Percentiles rank a stretch among this genome's conserved stretches.
Conservation (phyloP, 2,113 vertebrate species). For the Syngnathus floridae region DNA sequence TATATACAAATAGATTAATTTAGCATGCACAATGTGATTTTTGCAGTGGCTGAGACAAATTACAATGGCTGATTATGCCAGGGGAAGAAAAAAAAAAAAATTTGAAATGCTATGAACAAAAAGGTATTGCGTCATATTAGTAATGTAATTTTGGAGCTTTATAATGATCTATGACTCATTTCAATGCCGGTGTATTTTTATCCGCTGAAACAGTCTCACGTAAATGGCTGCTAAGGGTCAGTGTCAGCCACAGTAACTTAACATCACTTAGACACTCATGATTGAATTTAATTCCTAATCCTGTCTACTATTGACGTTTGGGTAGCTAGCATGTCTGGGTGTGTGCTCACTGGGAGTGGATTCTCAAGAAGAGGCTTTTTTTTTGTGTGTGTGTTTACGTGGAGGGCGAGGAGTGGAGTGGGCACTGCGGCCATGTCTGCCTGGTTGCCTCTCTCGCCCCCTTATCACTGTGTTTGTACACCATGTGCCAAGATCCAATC, state of each 20-base stretch:
- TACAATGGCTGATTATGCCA: not conserved
- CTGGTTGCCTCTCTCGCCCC: constrained; percentile 51
- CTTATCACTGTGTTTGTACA: constrained; percentile 76
- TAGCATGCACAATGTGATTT: not conserved
- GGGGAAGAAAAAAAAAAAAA: too few species aligned
- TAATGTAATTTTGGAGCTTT: not conserved
- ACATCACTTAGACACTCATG: constrained; percentile 54
- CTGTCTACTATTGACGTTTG: constrained; percentile 55
- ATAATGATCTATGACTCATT: not conserved
- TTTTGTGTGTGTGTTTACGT: constrained; percentile 7
- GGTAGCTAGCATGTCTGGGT: constrained; percentile 57
- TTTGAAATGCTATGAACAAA: not conserved
- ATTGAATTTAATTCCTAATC: constrained; percentile 64
- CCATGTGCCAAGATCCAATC: constrained; percentile 75
- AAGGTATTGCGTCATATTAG: not conserved
- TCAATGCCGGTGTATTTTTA: too few species aligned
- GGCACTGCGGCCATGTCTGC: constrained; percentile 60
- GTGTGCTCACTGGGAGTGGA: constrained; percentile 47
- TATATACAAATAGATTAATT: not conserved
- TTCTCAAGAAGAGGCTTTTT: constrained; percentile 26
- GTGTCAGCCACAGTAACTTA: constrained; percentile 51
- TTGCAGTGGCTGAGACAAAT: not conserved
- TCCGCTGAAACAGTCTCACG: not conserved
- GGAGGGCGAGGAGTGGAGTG: constrained; percentile 44
- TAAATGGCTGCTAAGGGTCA: constrained; percentile 12